These are phyloP conservation scores for Oreocharis arfaki DNA, from an alignment of 2,113 vertebrate genomes.

Conservation along the genomic window DNA sequence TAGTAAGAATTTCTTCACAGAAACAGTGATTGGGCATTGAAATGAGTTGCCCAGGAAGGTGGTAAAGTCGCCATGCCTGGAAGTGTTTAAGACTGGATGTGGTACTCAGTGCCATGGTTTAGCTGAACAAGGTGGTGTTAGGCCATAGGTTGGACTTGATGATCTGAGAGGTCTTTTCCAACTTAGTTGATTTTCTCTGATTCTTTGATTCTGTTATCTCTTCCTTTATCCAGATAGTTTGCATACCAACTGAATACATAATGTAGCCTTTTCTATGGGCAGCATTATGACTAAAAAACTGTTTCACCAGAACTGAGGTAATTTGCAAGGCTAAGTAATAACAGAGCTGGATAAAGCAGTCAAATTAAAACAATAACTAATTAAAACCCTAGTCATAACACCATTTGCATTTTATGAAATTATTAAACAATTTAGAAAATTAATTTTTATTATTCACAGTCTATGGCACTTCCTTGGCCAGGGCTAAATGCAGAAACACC, in stretches of 20 bases:
- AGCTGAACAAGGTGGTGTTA: neutral
- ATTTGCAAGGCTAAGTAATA: neutral
- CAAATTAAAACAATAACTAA: neutral
- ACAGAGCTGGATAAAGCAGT: neutral
- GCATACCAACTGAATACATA: neutral
- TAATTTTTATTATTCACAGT: neutral
- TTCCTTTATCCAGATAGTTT: neutral
- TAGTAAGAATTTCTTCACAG: neutral
- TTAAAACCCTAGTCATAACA: neutral
- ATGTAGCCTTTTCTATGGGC: neutral
- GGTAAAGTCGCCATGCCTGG: fast-evolving
- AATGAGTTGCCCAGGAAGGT: neutral
- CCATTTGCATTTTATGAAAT: neutral
- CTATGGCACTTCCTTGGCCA: neutral
- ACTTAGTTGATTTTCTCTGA: neutral
- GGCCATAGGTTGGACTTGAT: neutral
- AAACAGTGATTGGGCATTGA: too few species aligned
- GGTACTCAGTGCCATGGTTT: neutral
- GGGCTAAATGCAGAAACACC: neutral
- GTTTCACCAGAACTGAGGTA: neutral
- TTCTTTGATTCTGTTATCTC: neutral
- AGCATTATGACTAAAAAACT: neutral
- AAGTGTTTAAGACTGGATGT: neutral
- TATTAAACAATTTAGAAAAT: neutral
- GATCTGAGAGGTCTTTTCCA: neutral